Conservation (phyloP, 2,113 vertebrate genomes). For the Dunckerocampus dactyliophorus region DNA sequence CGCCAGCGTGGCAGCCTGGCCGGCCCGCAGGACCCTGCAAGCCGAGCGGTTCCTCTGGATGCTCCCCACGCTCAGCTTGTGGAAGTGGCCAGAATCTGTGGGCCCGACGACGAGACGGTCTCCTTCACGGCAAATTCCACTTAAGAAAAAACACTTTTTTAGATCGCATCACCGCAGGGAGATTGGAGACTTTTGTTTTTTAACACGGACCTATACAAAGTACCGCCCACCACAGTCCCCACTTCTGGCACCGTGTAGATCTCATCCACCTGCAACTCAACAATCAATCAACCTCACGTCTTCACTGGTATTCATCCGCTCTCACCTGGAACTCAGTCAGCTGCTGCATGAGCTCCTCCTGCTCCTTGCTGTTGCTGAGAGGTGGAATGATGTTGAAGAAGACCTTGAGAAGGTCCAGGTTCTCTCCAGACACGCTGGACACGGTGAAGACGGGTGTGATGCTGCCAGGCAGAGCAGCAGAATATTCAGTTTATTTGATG, state of each 20-base stretch:
- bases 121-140: slow-evolving; percentile 95
- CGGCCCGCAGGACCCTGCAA: slow-evolving; percentile 89
- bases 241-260: slow-evolving; percentile 98
- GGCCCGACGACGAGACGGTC: slow-evolving; percentile 93
- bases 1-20: slow-evolving; percentile 93
- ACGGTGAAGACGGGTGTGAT: slow-evolving; percentile 95
- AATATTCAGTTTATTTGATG: too few relatives aligned
- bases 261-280: slow-evolving; percentile 89
- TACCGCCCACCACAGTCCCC: slow-evolving; percentile 96
- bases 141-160: slow-evolving; percentile 51
- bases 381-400: slow-evolving; percentile 98
- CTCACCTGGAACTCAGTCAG: slow-evolving; percentile 93
- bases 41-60: slow-evolving; percentile 96
- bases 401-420: slow-evolving; percentile 90
- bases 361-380: slow-evolving; percentile 94
- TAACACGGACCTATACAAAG: slow-evolving; percentile 85
- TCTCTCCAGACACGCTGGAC: slow-evolving; percentile 94
- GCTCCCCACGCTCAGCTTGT: slow-evolving; percentile 86
- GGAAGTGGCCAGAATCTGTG: slow-evolving; percentile 86
- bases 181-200: background rate
- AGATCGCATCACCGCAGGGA: background rate
- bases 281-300: slow-evolving; percentile 6
- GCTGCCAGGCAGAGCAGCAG: slow-evolving; percentile 56
- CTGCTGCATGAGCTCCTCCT: slow-evolving; percentile 97
- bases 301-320: background rate